phyloP scores from a whole-genome alignment of 2,888 invertebrate species.

The Syrista parreyssii region DNA sequence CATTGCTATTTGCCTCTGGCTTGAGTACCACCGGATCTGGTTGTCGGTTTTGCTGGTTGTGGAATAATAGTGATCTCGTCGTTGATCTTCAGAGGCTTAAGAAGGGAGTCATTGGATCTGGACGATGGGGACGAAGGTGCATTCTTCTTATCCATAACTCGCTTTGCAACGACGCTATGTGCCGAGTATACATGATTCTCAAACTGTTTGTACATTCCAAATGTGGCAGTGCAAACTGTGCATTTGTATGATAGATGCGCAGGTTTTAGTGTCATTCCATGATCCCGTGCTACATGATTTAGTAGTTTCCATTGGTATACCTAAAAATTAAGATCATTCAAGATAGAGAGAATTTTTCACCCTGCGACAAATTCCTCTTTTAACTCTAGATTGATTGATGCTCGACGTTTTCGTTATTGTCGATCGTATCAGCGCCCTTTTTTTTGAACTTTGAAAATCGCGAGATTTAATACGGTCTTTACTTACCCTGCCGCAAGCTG shows the following conservation, averaged over 20 bases:
- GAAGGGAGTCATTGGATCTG: slow-evolving; percentile 72
- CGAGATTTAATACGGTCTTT: background rate
- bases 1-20: slow-evolving; percentile 64
- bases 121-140: slow-evolving; percentile 66
- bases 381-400: background rate
- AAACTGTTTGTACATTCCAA: slow-evolving; percentile 95
- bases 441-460: background rate
- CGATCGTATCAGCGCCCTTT: background rate
- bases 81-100: slow-evolving; percentile 87
- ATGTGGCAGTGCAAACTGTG: slow-evolving; percentile 94
- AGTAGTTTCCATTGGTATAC: slow-evolving; percentile 94
- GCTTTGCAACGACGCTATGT: slow-evolving; percentile 89
- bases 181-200: slow-evolving; percentile 95
- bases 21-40: slow-evolving; percentile 53
- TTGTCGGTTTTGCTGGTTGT: slow-evolving; percentile 75
- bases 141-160: slow-evolving; percentile 84
- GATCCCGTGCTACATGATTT: slow-evolving; percentile 92
- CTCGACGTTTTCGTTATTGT: no score
- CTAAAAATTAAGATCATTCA: slow-evolving; percentile 67
- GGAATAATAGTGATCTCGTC: slow-evolving; percentile 92
- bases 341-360: background rate
- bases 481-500: slow-evolving; percentile 91
- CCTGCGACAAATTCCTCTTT: background rate
- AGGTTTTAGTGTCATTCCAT: slow-evolving; percentile 90
- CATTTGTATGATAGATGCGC: slow-evolving; percentile 95